These are phyloP conservation scores for Datnioides undecimradiatus DNA, from an alignment of 2,113 vertebrate genomes.

Conservation along the genomic window DNA sequence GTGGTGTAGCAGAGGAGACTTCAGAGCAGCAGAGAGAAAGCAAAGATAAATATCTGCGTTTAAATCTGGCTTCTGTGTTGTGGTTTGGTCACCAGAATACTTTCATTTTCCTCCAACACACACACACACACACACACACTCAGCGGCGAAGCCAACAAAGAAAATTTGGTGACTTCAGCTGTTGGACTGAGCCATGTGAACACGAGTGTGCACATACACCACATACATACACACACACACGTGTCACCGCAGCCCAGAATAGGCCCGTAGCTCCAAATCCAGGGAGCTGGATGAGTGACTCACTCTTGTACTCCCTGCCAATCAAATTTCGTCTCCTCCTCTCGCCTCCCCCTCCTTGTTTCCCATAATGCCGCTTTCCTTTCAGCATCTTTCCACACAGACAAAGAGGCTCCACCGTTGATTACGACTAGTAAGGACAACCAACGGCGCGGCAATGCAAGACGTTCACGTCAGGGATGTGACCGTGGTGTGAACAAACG, in stretches of 20 bases:
- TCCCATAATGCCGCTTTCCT: slow-evolving; percentile 61
- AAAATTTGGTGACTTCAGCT: slow-evolving; percentile 58
- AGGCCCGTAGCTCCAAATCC: slow-evolving; percentile 53
- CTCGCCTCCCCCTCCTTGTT: neutral
- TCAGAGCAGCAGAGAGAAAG: slow-evolving; percentile 36
- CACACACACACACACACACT: slow-evolving; percentile 15
- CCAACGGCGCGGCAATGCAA: neutral
- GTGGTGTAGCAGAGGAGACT: neutral
- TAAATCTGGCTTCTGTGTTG: slow-evolving; percentile 75
- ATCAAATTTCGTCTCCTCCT: slow-evolving; percentile 63
- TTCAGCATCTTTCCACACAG: slow-evolving; percentile 74
- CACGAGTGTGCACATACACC: slow-evolving; percentile 2
- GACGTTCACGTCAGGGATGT: slow-evolving; percentile 14
- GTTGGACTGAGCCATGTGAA: slow-evolving; percentile 45
- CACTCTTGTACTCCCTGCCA: slow-evolving; percentile 57
- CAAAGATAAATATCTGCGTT: slow-evolving; percentile 59
- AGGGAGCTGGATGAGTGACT: slow-evolving; percentile 59
- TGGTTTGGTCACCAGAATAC: slow-evolving; percentile 71
- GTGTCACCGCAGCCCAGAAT: slow-evolving; percentile 73
- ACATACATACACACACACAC: slow-evolving; percentile 27
- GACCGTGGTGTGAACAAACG: slow-evolving; percentile 14
- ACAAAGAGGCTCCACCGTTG: slow-evolving; percentile 69
- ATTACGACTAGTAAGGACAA: slow-evolving; percentile 50
- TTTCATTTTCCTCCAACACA: slow-evolving; percentile 76
- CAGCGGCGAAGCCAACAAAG: neutral